Evolutionary conservation across 2,113 vertebrate species (phyloP), one percentile per base, ranked within the genome.

Genomic region (Trichechus manatus): DNA sequence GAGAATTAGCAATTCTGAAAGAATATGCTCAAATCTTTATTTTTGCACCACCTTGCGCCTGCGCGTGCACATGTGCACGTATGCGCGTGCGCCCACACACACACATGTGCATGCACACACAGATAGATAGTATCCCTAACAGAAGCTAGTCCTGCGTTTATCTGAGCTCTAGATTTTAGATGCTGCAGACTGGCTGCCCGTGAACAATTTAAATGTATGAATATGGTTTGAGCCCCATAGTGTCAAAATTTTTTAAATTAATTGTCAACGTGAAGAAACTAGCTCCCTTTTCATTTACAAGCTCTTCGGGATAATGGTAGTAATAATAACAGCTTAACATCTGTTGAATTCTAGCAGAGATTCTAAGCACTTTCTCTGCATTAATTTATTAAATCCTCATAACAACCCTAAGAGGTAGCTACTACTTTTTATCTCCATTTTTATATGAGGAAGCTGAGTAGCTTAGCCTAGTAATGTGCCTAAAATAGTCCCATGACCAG

Each of bases 311-410:
- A 63, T 70, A 68, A 68, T 53, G 56, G n/a, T 2, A 82, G n/a
- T 19, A 85, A 72, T 50, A 82, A 50, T 77, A 79, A 81, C 4
- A 44, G 22, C 42, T 74, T 56, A 59, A 15, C 80, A 68, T 77
- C 63, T 86, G 31, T 47, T 53, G 64, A 87, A 44, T 79, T 23
- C 17, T 2, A 63, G 77, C 8, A 79, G 75, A 53, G 44, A 47
- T 27, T 47, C 50, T 59, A 59, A 78, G 64, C 1, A 11, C 31
- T 56, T 47, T 74, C 53, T 68, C 47, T 23, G 3, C 47, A 11
- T 8, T 68, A 93, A 93, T 64, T 90, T 66, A 70, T 50, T 29
- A 89, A 88, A 79, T 74, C 10, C 85, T 96, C 87, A 31, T 23
- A 56, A 15, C 53, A 56, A 56, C 53, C 53, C 53, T 56, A 56